These are phyloP conservation scores for Schlechtendalia chinensis DNA, from an alignment of 1,140 invertebrate species.

Conservation along the genomic window DNA sequence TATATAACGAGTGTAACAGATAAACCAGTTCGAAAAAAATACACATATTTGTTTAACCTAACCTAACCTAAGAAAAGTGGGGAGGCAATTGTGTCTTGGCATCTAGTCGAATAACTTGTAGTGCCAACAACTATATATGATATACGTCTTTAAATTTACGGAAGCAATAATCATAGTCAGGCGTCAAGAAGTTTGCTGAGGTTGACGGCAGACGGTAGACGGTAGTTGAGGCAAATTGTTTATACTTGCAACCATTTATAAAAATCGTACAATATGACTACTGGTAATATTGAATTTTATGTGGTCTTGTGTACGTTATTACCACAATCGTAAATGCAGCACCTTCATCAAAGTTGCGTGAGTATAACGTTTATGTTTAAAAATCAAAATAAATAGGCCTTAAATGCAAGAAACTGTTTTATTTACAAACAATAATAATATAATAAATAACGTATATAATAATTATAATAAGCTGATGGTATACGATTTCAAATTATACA, in stretches of 20 bases:
- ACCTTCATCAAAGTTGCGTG: slow-evolving; percentile 11
- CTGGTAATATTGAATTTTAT: background rate
- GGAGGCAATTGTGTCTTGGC: background rate
- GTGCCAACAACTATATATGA: background rate
- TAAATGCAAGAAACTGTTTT: background rate
- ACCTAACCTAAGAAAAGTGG: background rate
- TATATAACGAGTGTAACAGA: no score
- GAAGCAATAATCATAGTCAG: background rate
- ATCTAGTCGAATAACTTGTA: background rate
- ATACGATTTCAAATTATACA: no score
- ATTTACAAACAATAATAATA: background rate
- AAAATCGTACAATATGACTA: slow-evolving; percentile 4
- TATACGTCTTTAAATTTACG: background rate
- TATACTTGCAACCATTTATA: background rate
- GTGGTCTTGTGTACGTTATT: background rate
- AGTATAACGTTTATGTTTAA: background rate
- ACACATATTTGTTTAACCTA: background rate
- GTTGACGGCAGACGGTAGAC: background rate
- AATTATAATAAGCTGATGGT: no score
- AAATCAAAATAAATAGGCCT: background rate
- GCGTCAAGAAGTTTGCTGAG: background rate
- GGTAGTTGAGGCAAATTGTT: background rate
- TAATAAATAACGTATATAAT: no score
- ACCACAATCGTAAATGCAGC: background rate
- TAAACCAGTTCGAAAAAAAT: no score